Percentiles rank a stretch among this genome's conserved stretches.
Evolutionary conservation across 2,797 vertebrate genomes (phyloP).

Genomic region (Muscicapa striata): DNA sequence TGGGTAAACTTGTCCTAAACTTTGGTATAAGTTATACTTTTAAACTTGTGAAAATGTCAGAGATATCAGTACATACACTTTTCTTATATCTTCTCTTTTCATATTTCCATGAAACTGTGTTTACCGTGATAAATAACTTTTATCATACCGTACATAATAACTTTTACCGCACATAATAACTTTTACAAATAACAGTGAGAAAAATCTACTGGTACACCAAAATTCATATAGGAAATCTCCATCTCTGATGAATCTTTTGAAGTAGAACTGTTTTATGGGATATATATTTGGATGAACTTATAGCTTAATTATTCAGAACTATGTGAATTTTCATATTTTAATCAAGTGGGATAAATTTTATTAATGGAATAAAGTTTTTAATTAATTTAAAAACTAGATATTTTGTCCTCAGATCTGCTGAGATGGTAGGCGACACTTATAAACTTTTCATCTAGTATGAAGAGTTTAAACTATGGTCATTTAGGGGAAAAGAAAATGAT

Average conservation of each 20-base stretch:
- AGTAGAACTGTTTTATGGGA: background rate
- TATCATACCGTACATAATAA: background rate
- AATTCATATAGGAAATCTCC: background rate
- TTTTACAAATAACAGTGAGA: background rate
- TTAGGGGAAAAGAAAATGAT: background rate
- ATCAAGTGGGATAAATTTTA: background rate
- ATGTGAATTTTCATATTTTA: background rate
- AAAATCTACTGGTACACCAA: background rate
- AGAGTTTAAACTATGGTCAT: background rate
- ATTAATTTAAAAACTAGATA: background rate
- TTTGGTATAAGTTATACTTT: background rate
- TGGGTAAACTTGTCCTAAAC: background rate
- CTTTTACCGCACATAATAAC: background rate
- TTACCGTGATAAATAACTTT: background rate
- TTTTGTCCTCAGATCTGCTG: background rate
- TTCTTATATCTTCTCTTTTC: background rate
- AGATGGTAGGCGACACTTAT: background rate
- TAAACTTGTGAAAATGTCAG: background rate
- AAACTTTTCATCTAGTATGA: background rate
- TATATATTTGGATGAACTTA: background rate
- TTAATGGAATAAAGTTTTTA: background rate
- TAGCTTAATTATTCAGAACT: background rate
- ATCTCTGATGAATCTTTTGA: background rate
- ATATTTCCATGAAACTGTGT: background rate
- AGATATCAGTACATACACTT: background rate